Conservation (phyloP, 2,113 vertebrate genomes). For the Rafetus swinhoei region DNA sequence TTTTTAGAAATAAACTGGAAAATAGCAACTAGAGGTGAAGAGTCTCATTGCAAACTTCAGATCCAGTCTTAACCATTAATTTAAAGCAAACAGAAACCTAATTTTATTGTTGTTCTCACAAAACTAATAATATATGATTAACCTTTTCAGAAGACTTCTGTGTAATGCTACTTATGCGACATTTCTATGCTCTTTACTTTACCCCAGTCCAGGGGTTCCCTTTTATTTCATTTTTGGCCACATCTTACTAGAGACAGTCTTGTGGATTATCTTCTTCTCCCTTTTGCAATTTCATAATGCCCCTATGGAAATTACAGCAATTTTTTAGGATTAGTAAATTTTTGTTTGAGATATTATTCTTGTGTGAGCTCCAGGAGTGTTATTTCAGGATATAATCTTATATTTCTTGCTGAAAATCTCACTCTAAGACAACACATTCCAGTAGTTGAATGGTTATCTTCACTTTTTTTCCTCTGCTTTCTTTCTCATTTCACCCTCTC, state of each 20-base stretch:
- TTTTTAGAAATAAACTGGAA: background rate
- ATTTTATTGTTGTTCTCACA: background rate
- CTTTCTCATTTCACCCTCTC: background rate
- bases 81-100: background rate
- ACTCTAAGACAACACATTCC: background rate
- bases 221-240: background rate
- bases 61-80: background rate
- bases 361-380: background rate
- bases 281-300: background rate
- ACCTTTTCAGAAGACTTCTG: background rate
- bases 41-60: background rate
- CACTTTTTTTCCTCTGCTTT: background rate
- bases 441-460: background rate
- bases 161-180: background rate
- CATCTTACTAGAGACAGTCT: background rate
- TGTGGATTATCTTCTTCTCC: background rate
- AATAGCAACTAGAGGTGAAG: background rate
- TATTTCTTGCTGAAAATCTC: background rate
- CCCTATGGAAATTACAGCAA: background rate
- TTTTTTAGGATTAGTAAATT: background rate
- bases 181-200: background rate
- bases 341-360: background rate
- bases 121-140: background rate
- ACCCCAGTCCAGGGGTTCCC: too few species aligned
- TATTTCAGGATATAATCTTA: background rate